Conservation (phyloP, 2,113 vertebrate genomes). For the Colossoma macropomum region DNA sequence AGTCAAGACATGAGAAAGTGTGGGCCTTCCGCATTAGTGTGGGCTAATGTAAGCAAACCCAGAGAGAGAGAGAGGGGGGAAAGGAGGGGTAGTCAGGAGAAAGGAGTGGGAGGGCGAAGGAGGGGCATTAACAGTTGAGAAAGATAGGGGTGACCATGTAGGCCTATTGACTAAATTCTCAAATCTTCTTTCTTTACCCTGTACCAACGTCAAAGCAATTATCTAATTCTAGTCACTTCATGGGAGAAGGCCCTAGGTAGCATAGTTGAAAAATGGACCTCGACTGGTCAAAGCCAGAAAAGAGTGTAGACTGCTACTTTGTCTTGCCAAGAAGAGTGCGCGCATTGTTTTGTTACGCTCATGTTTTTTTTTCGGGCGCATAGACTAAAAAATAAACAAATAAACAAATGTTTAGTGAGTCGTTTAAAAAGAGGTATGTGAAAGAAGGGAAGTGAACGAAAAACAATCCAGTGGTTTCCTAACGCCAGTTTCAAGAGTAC, state of each 20-base stretch:
- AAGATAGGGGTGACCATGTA: conserved; percentile 40
- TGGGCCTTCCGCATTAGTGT: conserved; percentile 72
- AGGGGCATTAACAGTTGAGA: conserved; percentile 59
- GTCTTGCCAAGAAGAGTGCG: conserved; percentile 29
- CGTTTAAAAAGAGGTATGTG: conserved; percentile 64
- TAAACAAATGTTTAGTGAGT: conserved; percentile 61
- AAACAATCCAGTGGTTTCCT: conserved; percentile 71
- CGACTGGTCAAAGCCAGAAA: conserved; percentile 2
- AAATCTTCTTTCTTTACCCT: conserved; percentile 77
- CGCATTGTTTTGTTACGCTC: conserved; percentile 1
- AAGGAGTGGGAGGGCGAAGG: conserved; percentile 14
- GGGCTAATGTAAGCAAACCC: conserved; percentile 73
- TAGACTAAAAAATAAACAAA: conserved; percentile 33
- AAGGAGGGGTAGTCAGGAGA: conserved; percentile 26
- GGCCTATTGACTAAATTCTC: conserved; percentile 62
- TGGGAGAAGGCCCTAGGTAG: conserved; percentile 28
- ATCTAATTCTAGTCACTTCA: conserved; percentile 48
- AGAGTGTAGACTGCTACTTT: conserved; percentile 26
- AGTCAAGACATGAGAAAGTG: conserved; percentile 85
- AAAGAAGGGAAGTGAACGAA: conserved; percentile 62
- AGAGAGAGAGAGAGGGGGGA: conserved; percentile 58
- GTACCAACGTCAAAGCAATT: conserved; percentile 66
- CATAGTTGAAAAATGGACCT: conserved; percentile 41
- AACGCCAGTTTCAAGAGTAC: conserved; percentile 41
- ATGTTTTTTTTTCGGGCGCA: conserved; percentile 21